Conservation (phyloP, 1,140 invertebrate species). For the Drosophila bocqueti region DNA sequence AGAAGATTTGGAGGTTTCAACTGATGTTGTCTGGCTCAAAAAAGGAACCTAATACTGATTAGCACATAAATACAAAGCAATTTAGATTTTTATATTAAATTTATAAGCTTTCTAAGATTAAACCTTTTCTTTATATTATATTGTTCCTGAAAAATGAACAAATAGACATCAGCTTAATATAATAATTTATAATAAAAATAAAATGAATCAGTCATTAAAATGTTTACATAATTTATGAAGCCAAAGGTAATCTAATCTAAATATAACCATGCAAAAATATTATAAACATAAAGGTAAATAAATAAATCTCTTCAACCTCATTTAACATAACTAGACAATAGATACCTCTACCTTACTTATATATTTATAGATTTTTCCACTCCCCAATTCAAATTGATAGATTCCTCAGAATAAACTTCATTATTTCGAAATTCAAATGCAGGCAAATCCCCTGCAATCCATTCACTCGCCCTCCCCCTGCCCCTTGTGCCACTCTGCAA, state of each 20-base stretch:
- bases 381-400: conserved; percentile 3
- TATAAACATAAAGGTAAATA: neutral
- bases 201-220: too few relatives aligned
- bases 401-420: neutral
- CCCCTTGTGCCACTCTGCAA: neutral
- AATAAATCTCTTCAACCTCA: neutral
- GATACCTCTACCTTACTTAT: neutral
- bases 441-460: conserved; percentile 14
- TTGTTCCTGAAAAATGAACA: too few relatives aligned
- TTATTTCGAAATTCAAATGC: conserved; percentile 18
- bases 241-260: neutral
- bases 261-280: too few relatives aligned
- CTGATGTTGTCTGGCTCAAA: neutral
- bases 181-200: too few relatives aligned
- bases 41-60: neutral
- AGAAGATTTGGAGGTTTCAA: neutral
- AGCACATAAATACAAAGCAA: neutral
- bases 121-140: too few relatives aligned
- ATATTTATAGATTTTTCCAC: neutral
- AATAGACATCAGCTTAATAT: too few relatives aligned
- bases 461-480: conserved; percentile 3
- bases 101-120: too few relatives aligned
- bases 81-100: neutral
- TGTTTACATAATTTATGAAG: too few relatives aligned
- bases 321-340: neutral